Evolutionary conservation across 2,113 vertebrate genomes (phyloP), one percentile per base, ranked within the genome.

Genomic region (Amia ocellicauda): DNA sequence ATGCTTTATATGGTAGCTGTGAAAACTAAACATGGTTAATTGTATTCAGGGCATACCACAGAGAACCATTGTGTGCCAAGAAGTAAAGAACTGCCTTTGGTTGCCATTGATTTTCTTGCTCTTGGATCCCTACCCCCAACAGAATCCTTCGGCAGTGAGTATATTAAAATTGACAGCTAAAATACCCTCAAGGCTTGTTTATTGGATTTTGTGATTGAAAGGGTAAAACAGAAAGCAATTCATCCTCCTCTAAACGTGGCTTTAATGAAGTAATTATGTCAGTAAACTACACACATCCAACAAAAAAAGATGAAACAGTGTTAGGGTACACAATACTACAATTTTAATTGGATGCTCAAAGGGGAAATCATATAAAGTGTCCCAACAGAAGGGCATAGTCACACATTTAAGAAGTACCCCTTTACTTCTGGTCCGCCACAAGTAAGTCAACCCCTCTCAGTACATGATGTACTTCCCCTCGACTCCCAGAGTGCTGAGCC

Each of bases 141-240:
- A n/a, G 45, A 51, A 50, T 28, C 80, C 78, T 74, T 69, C 72
- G 63, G 53, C 54, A 65, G 69, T 69, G 70, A 80, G 77, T 88
- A 68, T 85, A 88, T 88, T 86, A 86, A 86, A 83, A 87, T 88
- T 86, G 85, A 88, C 82, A 77, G 73, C 69, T 74, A 73, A 78
- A 76, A 61, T 69, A 68, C 73, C 75, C 77, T 28, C 9, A 7
- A 68, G 83, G 71, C 76, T 68, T 49, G 62, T 57, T 63, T 79
- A 83, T 81, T 73, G 78, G 66, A 75, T 13, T 7, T 49, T 60
- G 57, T 80, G 80, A 86, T 85, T 78, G 80, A 85, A 78, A 85
- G 79, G 69, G 66, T 74, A 36, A 36, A 36, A 72, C 70, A 60
- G 69, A 81, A 78, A 68, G 75, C 78, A 78, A 80, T 84, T 85